Percentiles rank a stretch among this genome's conserved stretches.
Evolutionary conservation across 2,888 invertebrate genomes (phyloP).

Genomic region (Galeopsomyia nigrocyanea): DNA sequence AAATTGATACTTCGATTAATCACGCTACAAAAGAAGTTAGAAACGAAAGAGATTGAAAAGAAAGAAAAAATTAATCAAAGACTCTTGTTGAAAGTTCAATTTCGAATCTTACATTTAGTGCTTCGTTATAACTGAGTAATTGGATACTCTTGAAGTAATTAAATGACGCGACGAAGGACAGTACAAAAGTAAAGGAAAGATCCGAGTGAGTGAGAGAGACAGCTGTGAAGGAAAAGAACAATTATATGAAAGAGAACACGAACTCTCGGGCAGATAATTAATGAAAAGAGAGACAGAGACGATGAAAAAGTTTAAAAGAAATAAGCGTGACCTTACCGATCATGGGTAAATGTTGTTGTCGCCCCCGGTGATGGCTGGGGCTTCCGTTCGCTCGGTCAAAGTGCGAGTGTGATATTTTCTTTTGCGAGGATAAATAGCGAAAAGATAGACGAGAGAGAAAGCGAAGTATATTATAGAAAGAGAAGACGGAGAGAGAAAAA

Average conservation of each 20-base stretch:
- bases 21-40: background rate
- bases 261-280: conserved; percentile 11
- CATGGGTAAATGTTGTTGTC: conserved; percentile 37
- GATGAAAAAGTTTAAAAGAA: conserved; percentile 11
- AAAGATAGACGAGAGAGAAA: background rate
- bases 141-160: conserved; percentile 4
- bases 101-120: conserved; percentile 6
- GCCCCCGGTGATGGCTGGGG: conserved; percentile 22
- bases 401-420: conserved; percentile 49
- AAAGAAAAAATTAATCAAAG: background rate
- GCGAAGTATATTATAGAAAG: conserved; percentile 33
- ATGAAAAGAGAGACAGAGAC: conserved; percentile 20
- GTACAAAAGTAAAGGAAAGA: background rate
- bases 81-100: conserved; percentile 5
- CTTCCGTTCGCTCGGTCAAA: conserved; percentile 60
- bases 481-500: conserved; percentile 42
- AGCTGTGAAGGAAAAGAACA: conserved; percentile 23
- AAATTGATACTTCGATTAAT: background rate
- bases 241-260: conserved; percentile 23
- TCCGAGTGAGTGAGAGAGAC: conserved; percentile 12
- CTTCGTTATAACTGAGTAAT: conserved; percentile 11
- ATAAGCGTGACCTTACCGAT: conserved; percentile 40
- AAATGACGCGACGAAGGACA: conserved; percentile 11
- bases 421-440: background rate
- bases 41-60: too few species aligned